phyloP scores from a whole-genome alignment of 2,113 vertebrate genomes.

The Cichladusa arquata region DNA sequence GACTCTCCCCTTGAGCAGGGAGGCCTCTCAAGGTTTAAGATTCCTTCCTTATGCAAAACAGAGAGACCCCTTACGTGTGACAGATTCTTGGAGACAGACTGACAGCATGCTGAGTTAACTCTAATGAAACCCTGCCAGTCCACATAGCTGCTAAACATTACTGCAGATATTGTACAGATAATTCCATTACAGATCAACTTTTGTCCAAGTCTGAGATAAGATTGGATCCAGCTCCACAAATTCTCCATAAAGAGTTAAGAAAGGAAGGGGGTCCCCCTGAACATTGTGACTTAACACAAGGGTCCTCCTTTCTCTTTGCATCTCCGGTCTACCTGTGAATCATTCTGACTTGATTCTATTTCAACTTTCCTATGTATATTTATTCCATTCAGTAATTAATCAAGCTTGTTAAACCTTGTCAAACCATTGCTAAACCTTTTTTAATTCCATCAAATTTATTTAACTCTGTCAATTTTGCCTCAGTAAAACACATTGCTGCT shows the following conservation, averaged over 20 bases:
- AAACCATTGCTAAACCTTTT: neutral
- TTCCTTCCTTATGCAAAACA: neutral
- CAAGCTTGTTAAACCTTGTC: neutral
- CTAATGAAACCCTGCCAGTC: neutral
- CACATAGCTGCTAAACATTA: neutral
- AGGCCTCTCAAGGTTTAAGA: neutral
- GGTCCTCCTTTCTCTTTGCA: neutral
- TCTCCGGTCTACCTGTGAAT: neutral
- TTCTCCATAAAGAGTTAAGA: neutral
- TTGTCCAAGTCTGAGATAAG: neutral
- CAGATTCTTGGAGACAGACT: neutral
- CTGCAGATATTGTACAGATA: neutral
- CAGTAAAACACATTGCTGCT: neutral
- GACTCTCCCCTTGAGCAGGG: neutral
- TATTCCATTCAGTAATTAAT: neutral
- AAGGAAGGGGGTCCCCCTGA: neutral
- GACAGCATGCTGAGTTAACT: neutral
- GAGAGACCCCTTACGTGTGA: neutral
- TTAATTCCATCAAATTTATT: neutral
- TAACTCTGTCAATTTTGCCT: neutral
- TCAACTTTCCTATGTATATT: neutral
- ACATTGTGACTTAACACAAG: neutral
- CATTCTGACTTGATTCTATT: neutral
- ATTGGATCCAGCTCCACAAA: rapidly evolving
- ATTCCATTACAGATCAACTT: neutral